Base-by-base conservation (phyloP, 1,140 invertebrate species). In the Chrysopa pallens region DNA sequence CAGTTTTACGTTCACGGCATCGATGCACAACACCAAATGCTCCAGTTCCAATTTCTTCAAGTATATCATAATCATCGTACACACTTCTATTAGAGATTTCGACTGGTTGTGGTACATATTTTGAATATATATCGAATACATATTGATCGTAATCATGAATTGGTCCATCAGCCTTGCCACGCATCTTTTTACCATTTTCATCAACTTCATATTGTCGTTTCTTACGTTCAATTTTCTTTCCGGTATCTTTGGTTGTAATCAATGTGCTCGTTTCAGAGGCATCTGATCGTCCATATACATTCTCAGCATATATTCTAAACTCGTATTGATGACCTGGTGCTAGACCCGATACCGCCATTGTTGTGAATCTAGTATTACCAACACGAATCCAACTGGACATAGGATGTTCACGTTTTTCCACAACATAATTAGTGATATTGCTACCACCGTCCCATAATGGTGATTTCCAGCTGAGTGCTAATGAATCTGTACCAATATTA, bases 1-100 rank as follows among this genome's bases (percentile, higher is more conserved):
- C 94, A 38, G 92, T 96, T 23, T 87, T 76, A 48, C 90, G 78
- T 65, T 99, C 96, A 14, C 92, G 75, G 59, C 93, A 98, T 27
- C 96, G 73, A 58, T 99, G 95, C 1, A 98, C 95, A 17, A 98
- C 94, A 41, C 95, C 96, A 62, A 98, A 99, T 6, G 95, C 94
- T 38, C 96, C 96, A 48, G 88, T 93, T 53, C 96, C 95, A 53
- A 99, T 93, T 73, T 99, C 95, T 67, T 99, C 96, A 12, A 98
- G 69, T 46, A 99, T 97, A 55, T 98, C 95, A 59, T 99, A 99
- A 54, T 85, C 84, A 57, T 98, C 94, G 57, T 97, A 96, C 0
- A 98, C 90, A 46, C 87, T 95, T 42, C 80, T 81, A 1, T 80
- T 81, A 57, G 90, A 94, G 50, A 98, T 89, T 53, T 97, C 91